Conservation (phyloP, 1,140 invertebrate species). For the Zaprionus inermis region DNA sequence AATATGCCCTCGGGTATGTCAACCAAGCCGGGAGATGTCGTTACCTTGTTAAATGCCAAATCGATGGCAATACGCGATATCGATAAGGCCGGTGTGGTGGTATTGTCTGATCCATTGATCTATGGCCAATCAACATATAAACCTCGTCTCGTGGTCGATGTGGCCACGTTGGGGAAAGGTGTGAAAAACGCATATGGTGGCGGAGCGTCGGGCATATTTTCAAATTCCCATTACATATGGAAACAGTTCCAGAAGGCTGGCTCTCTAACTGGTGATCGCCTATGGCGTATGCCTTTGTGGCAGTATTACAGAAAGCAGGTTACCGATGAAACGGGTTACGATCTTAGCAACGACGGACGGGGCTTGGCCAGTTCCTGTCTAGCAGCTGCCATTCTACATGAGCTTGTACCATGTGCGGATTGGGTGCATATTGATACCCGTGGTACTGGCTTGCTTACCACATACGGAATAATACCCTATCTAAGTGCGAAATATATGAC, state of each 20-base stretch:
- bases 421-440: slow-evolving; percentile 90
- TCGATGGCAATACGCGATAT: slow-evolving; percentile 95
- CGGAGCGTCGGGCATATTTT: slow-evolving; percentile 91
- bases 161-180: slow-evolving; percentile 88
- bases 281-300: slow-evolving; percentile 96
- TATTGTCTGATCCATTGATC: slow-evolving; percentile 94
- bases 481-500: slow-evolving; percentile 85
- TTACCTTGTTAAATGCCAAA: slow-evolving; percentile 93
- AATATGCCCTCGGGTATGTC: slow-evolving; percentile 94
- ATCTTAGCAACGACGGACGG: slow-evolving; percentile 87
- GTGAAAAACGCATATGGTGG: slow-evolving; percentile 87
- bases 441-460: slow-evolving; percentile 86
- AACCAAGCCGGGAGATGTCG: slow-evolving; percentile 94
- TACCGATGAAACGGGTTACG: slow-evolving; percentile 84
- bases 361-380: slow-evolving; percentile 86
- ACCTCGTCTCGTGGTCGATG: slow-evolving; percentile 89
- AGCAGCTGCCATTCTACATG: slow-evolving; percentile 88
- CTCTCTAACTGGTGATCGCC: slow-evolving; percentile 90
- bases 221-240: slow-evolving; percentile 88
- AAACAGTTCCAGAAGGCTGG: slow-evolving; percentile 88
- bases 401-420: slow-evolving; percentile 83
- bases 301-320: slow-evolving; percentile 90
- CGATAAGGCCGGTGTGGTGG: slow-evolving; percentile 94
- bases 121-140: slow-evolving; percentile 88
- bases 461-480: slow-evolving; percentile 86